Evolutionary conservation across 2,797 vertebrate genomes (phyloP).

Genomic region (Phataginus tricuspis): DNA sequence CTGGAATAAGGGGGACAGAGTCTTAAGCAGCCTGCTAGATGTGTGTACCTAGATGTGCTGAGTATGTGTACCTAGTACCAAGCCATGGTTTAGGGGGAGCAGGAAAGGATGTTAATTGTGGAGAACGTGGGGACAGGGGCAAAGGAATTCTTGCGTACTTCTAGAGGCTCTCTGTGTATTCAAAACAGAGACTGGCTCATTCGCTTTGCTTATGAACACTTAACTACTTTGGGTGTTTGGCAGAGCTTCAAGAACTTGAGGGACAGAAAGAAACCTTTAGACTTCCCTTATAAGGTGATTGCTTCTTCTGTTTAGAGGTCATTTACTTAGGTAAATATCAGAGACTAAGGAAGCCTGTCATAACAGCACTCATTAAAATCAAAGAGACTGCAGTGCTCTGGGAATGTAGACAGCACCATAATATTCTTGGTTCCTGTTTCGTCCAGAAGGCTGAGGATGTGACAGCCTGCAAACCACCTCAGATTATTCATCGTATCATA

Average conservation of each 20-base stretch:
- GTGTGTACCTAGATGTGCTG: neutral
- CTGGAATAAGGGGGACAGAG: neutral
- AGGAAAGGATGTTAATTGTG: neutral
- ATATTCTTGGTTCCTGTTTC: neutral
- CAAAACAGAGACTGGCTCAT: slow-evolving; percentile 14
- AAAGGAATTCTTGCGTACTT: neutral
- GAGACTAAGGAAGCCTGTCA: slow-evolving; percentile 42
- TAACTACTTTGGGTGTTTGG: slow-evolving; percentile 55
- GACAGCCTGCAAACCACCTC: neutral
- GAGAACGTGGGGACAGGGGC: neutral
- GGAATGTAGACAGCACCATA: neutral
- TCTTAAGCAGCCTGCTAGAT: neutral
- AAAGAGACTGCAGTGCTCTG: neutral
- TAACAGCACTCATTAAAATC: slow-evolving; percentile 20
- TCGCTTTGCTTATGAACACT: slow-evolving; percentile 41
- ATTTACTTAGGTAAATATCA: slow-evolving; percentile 66
- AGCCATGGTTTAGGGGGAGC: neutral
- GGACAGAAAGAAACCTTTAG: slow-evolving; percentile 17
- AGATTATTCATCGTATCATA: neutral
- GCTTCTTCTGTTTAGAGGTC: slow-evolving; percentile 46
- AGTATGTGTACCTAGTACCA: neutral
- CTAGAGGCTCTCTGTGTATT: neutral
- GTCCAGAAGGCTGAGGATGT: neutral
- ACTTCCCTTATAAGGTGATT: slow-evolving; percentile 62
- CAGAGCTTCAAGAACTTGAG: slow-evolving; percentile 58